Evolutionary conservation across 2,797 vertebrate species (phyloP).

Genomic region (Hephaestus fuliginosus): DNA sequence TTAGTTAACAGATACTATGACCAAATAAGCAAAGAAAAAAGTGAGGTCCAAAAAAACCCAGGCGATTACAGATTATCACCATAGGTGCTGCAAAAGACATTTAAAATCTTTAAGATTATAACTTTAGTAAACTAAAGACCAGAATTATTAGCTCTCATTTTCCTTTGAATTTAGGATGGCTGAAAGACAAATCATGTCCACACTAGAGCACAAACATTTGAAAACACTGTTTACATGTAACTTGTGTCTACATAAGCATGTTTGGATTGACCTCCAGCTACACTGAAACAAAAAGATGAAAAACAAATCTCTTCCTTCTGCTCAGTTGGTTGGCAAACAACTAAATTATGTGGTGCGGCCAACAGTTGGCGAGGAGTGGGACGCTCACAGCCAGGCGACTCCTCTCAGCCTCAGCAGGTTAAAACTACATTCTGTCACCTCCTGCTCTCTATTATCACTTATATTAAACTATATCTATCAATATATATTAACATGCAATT

Average conservation of each 20-base stretch:
- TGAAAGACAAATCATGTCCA: neutral
- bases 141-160: conserved; percentile 7
- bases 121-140: neutral
- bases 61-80: too few species aligned
- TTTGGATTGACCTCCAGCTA: neutral
- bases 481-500: neutral
- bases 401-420: conserved; percentile 21
- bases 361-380: conserved; percentile 25
- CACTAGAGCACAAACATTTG: neutral
- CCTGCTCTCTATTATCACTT: neutral
- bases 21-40: too few species aligned
- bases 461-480: neutral
- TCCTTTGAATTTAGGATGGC: conserved; percentile 5
- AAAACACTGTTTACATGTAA: neutral
- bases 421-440: conserved; percentile 27
- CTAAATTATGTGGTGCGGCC: conserved; percentile 19
- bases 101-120: too few species aligned
- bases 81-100: too few species aligned
- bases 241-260: neutral
- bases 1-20: too few species aligned
- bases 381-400: conserved; percentile 24
- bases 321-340: conserved; percentile 15
- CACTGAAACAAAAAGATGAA: neutral
- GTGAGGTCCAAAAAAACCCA: too few species aligned
- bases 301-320: neutral